Base-by-base conservation (phyloP, 2,113 vertebrate species). In the Callipepla squamata region DNA sequence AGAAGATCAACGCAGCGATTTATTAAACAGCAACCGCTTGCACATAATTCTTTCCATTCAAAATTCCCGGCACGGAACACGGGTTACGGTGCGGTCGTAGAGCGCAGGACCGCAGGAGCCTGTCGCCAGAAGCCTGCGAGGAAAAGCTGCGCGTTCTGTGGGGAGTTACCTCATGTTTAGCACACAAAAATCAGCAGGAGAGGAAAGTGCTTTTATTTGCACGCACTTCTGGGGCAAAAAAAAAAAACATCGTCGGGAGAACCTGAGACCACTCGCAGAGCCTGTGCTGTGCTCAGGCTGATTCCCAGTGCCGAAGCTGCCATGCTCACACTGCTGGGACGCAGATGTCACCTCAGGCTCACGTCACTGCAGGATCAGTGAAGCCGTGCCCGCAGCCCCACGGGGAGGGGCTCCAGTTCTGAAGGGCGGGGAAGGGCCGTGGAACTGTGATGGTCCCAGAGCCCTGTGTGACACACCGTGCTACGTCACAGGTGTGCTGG, bases 391-490 rank as follows among this genome's bases (percentile, higher is more conserved):
- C 14, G 6, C 13, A 11, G 6, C 11, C 32, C 55, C 28, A 16
- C 3, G 11, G 22, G 23, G 30, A 10, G 26, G 6, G 38, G 67
- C 40, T 50, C 26, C 6, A 6, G 62, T 62, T 62, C 36, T 25
- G 15, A 62, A 38, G 36, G 61, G 50, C 26, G 61, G 26, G 36
- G 15, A 15, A 25, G 23, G 34, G 30, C 59, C 15, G 4, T 55
- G 51, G 59, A 36, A 62, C 9, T 11, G 6, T 16, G 9, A 17
- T 16, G 21, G 28, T 8, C 69, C 53, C 0, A 4, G 75, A 53
- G 28, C 83, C 89, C 90, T 73, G 47, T 96, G 97, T 36, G 36
- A 36, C 36, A 97, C 93, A 72, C 17, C 51, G 16, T 21, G 1
- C 3, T 30, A 34, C 84, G 89, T 97, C 96, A 96, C 21, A 96